Conservation (phyloP, 2,797 vertebrate species). For the Eleutherodactylus coqui region DNA sequence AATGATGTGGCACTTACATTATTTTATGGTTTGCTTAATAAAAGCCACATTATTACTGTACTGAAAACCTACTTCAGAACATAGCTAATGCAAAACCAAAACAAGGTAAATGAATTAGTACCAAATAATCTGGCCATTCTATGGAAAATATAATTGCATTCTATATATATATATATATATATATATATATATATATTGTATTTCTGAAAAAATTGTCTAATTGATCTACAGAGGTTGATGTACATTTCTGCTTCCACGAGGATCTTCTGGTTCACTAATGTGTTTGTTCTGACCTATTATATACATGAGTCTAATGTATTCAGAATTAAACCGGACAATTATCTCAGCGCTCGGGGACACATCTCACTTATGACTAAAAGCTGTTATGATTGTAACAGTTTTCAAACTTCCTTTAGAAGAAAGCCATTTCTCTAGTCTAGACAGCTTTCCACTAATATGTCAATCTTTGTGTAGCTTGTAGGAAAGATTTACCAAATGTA, state of each 20-base stretch:
- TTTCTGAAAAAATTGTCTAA: not conserved
- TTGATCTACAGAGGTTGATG: not conserved
- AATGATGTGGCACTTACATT: too few relatives aligned
- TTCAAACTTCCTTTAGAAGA: conserved; percentile 15
- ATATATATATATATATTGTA: too few relatives aligned
- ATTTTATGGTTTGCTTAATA: too few relatives aligned
- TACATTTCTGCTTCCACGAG: not conserved
- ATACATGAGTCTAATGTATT: conserved; percentile 20
- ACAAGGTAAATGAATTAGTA: too few relatives aligned
- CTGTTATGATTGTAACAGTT: conserved; percentile 1
- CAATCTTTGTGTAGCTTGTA: conserved; percentile 30
- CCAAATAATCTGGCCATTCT: too few relatives aligned
- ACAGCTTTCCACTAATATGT: conserved; percentile 41
- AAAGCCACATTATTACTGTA: too few relatives aligned
- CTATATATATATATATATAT: too few relatives aligned
- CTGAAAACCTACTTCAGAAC: too few relatives aligned
- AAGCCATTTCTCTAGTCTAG: conserved; percentile 49
- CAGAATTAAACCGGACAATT: conserved; percentile 52
- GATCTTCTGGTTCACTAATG: not conserved
- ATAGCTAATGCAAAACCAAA: too few relatives aligned
- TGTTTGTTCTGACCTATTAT: not conserved
- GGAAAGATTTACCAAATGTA: conserved; percentile 3
- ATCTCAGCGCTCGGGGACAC: conserved; percentile 35
- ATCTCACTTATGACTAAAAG: conserved; percentile 1
- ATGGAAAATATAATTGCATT: not conserved